phyloP scores from a whole-genome alignment of 2,888 invertebrate species.

The Saturnia japonica region DNA sequence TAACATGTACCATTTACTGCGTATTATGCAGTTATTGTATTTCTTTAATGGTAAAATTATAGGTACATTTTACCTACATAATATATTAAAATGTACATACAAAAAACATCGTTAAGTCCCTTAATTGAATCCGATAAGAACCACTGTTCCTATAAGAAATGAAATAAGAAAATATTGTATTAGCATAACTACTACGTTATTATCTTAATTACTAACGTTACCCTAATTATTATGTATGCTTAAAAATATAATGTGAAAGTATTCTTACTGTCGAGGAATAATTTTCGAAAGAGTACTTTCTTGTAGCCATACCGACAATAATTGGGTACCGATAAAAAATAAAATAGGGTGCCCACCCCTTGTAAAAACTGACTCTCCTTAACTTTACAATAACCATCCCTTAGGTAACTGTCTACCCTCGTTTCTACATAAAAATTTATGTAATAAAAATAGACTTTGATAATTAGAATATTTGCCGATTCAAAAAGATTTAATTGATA shows the following conservation, averaged over 20 bases:
- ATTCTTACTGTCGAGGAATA: neutral
- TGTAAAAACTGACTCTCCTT: slow-evolving; percentile 66
- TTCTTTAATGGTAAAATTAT: neutral
- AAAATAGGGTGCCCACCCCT: slow-evolving; percentile 71
- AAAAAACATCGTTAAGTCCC: too few relatives aligned
- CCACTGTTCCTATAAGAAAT: neutral
- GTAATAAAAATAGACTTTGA: slow-evolving; percentile 10
- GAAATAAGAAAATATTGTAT: neutral
- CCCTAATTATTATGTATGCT: neutral
- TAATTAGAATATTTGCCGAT: neutral
- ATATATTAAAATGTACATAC: too few relatives aligned
- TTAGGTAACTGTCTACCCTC: slow-evolving; percentile 44
- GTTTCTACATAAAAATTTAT: slow-evolving; percentile 20
- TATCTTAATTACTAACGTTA: neutral
- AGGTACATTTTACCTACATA: neutral
- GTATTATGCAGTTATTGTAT: neutral
- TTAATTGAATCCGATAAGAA: neutral
- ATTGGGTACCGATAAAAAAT: slow-evolving; percentile 68
- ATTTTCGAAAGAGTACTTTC: slow-evolving; percentile 38
- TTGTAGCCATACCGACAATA: slow-evolving; percentile 49
- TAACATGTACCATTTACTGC: neutral
- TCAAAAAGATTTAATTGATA: neutral
- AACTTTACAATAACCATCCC: slow-evolving; percentile 57
- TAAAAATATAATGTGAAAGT: neutral
- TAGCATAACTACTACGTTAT: neutral